Evolutionary conservation across 1,140 invertebrate genomes (phyloP).

Genomic region (Delia radicum): DNA sequence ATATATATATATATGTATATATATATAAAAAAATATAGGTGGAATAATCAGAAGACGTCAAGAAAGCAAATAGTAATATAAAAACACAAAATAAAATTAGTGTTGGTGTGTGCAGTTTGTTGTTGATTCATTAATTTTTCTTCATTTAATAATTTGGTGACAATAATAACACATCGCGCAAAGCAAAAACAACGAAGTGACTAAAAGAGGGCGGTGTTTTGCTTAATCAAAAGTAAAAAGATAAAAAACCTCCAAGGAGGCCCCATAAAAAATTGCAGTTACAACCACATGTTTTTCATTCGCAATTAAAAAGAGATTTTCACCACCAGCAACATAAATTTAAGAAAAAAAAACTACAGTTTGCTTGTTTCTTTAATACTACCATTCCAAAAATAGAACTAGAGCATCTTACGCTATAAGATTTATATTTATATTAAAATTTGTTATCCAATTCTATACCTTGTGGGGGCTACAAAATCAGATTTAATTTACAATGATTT

Average conservation of each 20-base stretch:
- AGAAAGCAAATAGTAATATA: neutral
- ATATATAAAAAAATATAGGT: neutral
- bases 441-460: neutral
- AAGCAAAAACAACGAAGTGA: neutral
- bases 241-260: slow-evolving; percentile 8
- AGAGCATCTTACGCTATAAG: neutral
- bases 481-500: slow-evolving; percentile 74
- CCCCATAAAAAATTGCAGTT: neutral
- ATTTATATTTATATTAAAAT: neutral
- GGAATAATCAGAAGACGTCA: neutral
- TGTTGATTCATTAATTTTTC: slow-evolving; percentile 53
- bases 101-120: slow-evolving; percentile 32
- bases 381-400: neutral
- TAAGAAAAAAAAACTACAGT: too few species aligned
- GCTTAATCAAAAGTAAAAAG: neutral
- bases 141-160: slow-evolving; percentile 12
- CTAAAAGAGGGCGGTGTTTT: slow-evolving; percentile 16
- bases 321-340: neutral
- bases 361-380: neutral
- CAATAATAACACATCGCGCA: neutral
- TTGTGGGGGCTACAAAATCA: neutral
- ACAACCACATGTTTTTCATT: slow-evolving; percentile 20
- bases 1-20: neutral
- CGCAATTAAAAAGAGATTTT: neutral
- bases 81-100: neutral